A percentile compares a stretch with the other conserved stretches of the same genome.
Evolutionary conservation across 2,113 vertebrate genomes (phyloP).

Genomic region (Rhabdomys dilectus): DNA sequence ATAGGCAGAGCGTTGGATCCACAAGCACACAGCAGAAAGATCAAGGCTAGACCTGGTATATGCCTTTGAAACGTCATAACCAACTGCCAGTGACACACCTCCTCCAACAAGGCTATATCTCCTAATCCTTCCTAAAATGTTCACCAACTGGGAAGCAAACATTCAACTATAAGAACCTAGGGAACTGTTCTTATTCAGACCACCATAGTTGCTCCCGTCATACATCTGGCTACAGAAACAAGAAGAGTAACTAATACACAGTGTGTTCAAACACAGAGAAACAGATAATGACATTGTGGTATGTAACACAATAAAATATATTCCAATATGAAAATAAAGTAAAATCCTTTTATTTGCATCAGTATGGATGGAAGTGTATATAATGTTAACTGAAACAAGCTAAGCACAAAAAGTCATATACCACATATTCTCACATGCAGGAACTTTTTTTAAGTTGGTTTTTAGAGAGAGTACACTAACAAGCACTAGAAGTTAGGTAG

Average conservation of each 20-base stretch:
- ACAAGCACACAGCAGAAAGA: background rate
- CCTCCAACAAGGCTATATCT: background rate
- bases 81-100: background rate
- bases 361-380: background rate
- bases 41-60: background rate
- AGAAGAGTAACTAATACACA: background rate
- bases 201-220: background rate
- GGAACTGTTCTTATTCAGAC: background rate
- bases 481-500: background rate
- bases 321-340: background rate
- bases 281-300: background rate
- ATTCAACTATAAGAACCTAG: background rate
- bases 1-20: background rate
- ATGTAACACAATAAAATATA: background rate
- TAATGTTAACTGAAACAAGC: background rate
- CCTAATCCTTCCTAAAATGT: background rate
- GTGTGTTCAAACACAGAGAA: background rate
- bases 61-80: background rate
- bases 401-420: background rate
- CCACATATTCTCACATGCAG: background rate
- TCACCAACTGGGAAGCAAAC: background rate
- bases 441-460: background rate
- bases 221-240: background rate
- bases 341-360: background rate
- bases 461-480: background rate